Percentiles rank a stretch among this genome's conserved stretches.
phyloP scores from a whole-genome alignment of 2,113 vertebrate genomes.

The Lepidiolamprologus cunningtoni region DNA sequence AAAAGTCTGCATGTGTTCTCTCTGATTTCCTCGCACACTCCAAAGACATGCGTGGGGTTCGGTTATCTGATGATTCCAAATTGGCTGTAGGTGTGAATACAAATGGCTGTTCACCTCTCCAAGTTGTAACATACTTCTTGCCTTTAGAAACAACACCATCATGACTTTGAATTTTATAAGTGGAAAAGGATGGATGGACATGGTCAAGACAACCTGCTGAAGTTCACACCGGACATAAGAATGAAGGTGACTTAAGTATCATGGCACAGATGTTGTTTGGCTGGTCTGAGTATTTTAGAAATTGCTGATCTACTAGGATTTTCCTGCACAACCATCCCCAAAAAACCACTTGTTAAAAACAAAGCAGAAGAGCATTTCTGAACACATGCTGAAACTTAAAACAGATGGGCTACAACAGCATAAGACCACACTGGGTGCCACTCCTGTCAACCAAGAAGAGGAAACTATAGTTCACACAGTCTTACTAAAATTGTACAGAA shows the following conservation, averaged over 20 bases:
- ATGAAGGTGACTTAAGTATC: neutral
- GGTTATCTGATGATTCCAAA: neutral
- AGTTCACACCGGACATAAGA: neutral
- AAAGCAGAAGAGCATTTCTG: neutral
- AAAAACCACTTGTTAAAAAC: neutral
- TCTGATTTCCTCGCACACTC: neutral
- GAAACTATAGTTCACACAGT: neutral
- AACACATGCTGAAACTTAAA: neutral
- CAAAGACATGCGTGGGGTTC: neutral
- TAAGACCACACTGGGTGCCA: neutral
- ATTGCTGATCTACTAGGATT: neutral
- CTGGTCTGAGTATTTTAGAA: neutral
- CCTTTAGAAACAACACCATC: neutral
- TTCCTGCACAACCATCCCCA: neutral
- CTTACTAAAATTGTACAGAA: neutral
- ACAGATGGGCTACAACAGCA: neutral
- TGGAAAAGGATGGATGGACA: neutral
- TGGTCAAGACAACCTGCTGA: neutral
- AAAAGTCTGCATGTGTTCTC: neutral
- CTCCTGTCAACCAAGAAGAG: neutral
- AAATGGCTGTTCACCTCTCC: neutral
- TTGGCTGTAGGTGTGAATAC: neutral
- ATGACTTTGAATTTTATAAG: neutral
- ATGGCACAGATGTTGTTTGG: neutral
- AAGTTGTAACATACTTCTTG: neutral